These are phyloP conservation scores for Hirtodrosophila duncani DNA, from an alignment of 2,888 invertebrate genomes.

Conservation along the genomic window DNA sequence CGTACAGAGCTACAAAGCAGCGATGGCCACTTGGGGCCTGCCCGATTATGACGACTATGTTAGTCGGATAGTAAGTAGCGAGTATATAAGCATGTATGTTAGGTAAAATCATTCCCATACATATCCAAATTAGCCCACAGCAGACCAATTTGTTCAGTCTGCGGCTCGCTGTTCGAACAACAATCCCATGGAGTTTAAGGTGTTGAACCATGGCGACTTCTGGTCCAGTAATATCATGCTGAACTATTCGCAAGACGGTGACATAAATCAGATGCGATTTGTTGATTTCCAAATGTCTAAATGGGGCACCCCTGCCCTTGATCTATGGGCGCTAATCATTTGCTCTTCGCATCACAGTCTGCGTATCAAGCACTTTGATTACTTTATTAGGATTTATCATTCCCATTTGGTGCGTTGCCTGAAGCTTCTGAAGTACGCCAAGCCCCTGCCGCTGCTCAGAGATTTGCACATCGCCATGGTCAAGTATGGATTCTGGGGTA, in stretches of 20 bases:
- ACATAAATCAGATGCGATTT: conserved; percentile 72
- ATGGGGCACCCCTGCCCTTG: conserved; percentile 76
- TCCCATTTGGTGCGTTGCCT: conserved; percentile 68
- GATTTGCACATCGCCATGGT: conserved; percentile 75
- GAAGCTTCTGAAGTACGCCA: conserved; percentile 64
- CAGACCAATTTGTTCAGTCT: conserved; percentile 73
- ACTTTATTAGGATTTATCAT: conserved; percentile 73
- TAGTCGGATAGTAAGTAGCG: conserved; percentile 63
- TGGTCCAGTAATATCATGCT: conserved; percentile 77
- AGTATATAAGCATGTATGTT: conserved; percentile 13
- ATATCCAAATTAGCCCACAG: conserved; percentile 57
- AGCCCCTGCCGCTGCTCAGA: conserved; percentile 64
- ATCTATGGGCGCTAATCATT: conserved; percentile 74
- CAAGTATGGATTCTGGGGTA: conserved; percentile 74
- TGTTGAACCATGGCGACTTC: conserved; percentile 76
- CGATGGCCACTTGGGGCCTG: conserved; percentile 70
- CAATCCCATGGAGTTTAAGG: conserved; percentile 69
- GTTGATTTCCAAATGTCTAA: conserved; percentile 76
- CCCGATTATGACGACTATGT: conserved; percentile 62
- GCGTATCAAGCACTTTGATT: conserved; percentile 72
- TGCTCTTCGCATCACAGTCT: conserved; percentile 71
- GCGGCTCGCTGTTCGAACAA: conserved; percentile 60
- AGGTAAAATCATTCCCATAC: background rate
- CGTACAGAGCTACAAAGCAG: conserved; percentile 64
- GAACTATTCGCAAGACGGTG: conserved; percentile 56